These are phyloP conservation scores for Tetanocera ferruginea DNA, from an alignment of 2,888 invertebrate species.

Conservation along the genomic window DNA sequence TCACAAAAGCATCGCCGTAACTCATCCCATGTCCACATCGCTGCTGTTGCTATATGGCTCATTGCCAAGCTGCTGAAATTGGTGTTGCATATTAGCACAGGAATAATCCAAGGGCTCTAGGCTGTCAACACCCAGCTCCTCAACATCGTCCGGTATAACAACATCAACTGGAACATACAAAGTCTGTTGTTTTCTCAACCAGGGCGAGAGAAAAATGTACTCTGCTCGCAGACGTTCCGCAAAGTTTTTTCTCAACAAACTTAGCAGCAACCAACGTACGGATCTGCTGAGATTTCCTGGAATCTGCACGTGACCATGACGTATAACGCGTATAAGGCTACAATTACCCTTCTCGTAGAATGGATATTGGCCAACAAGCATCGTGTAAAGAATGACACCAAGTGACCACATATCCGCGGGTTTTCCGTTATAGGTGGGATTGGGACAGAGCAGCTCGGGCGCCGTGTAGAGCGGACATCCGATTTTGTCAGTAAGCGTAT, in stretches of 20 bases:
- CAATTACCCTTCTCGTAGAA: slow-evolving; percentile 67
- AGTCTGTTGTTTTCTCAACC: slow-evolving; percentile 62
- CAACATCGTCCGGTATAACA: slow-evolving; percentile 59
- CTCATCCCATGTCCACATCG: slow-evolving; percentile 58
- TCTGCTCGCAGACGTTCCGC: slow-evolving; percentile 62
- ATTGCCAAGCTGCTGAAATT: neutral
- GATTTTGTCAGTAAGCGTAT: slow-evolving; percentile 66
- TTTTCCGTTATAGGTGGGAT: slow-evolving; percentile 66
- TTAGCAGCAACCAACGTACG: slow-evolving; percentile 61
- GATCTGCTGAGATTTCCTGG: slow-evolving; percentile 60
- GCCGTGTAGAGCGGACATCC: slow-evolving; percentile 69
- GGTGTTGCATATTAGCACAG: slow-evolving; percentile 47
- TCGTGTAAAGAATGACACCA: slow-evolving; percentile 68
- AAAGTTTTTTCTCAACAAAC: slow-evolving; percentile 62
- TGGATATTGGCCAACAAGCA: slow-evolving; percentile 69
- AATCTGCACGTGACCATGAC: slow-evolving; percentile 65
- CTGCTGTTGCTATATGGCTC: slow-evolving; percentile 4
- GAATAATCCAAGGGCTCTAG: slow-evolving; percentile 56
- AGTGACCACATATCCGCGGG: slow-evolving; percentile 69
- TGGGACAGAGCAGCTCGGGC: slow-evolving; percentile 65
- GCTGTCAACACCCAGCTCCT: slow-evolving; percentile 47
- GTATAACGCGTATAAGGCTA: slow-evolving; percentile 65
- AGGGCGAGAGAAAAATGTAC: slow-evolving; percentile 62
- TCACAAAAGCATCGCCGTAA: neutral
- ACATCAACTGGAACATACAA: slow-evolving; percentile 63